These are phyloP conservation scores for Eupithecia exiguata DNA, from an alignment of 2,888 invertebrate genomes.

Conservation along the genomic window DNA sequence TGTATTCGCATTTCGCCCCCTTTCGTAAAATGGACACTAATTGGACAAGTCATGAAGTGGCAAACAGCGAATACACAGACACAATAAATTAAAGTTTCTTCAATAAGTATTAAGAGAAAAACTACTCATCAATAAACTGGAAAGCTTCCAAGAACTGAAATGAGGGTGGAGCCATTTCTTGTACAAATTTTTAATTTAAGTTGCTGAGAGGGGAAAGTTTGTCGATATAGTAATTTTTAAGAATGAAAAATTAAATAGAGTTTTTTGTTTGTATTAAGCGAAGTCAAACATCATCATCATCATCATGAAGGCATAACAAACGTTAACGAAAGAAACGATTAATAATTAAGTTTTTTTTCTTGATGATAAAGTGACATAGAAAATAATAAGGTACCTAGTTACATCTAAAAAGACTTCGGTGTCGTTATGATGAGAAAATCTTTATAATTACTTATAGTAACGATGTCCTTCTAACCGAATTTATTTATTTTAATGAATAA, in stretches of 20 bases:
- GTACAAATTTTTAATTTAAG: constrained; percentile 63
- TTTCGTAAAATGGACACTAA: not conserved
- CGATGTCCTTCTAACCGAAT: no score
- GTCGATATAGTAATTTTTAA: constrained; percentile 52
- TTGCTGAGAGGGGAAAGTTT: constrained; percentile 56
- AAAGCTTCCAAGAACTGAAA: constrained; percentile 50
- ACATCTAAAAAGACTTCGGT: no score
- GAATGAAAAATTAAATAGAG: constrained; percentile 11
- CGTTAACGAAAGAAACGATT: no score
- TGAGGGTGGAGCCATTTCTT: constrained; percentile 53
- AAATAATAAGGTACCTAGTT: no score
- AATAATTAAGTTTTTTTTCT: not conserved
- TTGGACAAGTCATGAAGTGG: not conserved
- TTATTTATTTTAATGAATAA: no score
- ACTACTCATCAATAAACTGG: constrained; percentile 46
- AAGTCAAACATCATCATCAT: not conserved
- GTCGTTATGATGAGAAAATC: no score
- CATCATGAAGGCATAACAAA: no score
- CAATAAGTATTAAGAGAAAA: constrained; percentile 13
- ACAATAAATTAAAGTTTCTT: not conserved
- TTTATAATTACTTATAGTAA: no score
- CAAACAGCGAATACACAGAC: not conserved
- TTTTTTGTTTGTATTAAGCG: not conserved
- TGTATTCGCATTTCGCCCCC: not conserved
- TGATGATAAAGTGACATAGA: not conserved